Conservation (phyloP, 2,888 invertebrate genomes). For the Panopea generosa region DNA sequence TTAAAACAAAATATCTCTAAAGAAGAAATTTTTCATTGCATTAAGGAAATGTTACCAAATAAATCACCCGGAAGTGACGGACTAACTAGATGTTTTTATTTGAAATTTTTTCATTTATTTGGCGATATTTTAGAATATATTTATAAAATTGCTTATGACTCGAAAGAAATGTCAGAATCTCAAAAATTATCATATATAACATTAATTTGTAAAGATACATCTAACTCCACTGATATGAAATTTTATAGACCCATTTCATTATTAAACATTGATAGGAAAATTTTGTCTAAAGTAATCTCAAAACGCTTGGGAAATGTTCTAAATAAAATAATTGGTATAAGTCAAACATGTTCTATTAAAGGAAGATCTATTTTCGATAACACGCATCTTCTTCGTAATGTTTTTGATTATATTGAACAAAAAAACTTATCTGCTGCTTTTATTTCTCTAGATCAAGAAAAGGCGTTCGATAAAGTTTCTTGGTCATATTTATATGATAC, state of each 20-base stretch:
- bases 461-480: constrained; percentile 67
- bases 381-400: constrained; percentile 54
- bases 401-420: constrained; percentile 56
- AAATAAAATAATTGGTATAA: constrained; percentile 38
- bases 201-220: constrained; percentile 57
- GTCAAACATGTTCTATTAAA: constrained; percentile 63
- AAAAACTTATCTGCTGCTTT: constrained; percentile 52
- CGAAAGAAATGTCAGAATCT: constrained; percentile 34
- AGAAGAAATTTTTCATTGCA: constrained; percentile 4
- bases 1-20: constrained; percentile 16
- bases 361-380: constrained; percentile 66
- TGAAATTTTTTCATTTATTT: constrained; percentile 38
- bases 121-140: constrained; percentile 26
- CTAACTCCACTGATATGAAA: constrained; percentile 45
- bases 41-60: constrained; percentile 24
- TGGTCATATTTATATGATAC: constrained; percentile 59
- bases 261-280: constrained; percentile 63
- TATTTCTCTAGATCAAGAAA: constrained; percentile 66
- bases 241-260: constrained; percentile 65
- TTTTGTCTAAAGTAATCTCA: constrained; percentile 59
- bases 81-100: constrained; percentile 20
- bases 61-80: constrained; percentile 47
- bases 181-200: constrained; percentile 45
- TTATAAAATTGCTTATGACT: constrained; percentile 11
- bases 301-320: constrained; percentile 52